Evolutionary conservation across 2,113 vertebrate genomes (phyloP).

Genomic region (Hypomesus transpacificus): DNA sequence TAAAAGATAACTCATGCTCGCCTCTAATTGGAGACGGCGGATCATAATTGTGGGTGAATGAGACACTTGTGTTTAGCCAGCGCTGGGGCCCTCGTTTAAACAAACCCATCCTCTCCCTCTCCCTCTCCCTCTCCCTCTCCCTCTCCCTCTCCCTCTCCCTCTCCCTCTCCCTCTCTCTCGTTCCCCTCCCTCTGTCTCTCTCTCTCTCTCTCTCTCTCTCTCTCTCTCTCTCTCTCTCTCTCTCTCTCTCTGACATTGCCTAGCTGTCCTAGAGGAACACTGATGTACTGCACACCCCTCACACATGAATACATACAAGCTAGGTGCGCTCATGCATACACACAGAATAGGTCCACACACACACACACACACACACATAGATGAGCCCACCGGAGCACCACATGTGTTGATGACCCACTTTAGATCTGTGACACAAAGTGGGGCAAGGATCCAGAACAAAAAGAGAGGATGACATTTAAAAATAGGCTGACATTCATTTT

Average conservation of each 20-base stretch:
- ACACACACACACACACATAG: conserved; percentile 42
- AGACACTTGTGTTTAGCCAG: conserved; percentile 14
- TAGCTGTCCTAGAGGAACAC: too few species aligned
- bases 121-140: too few species aligned
- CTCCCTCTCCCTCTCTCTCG: too few species aligned
- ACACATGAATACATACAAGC: conserved; percentile 27
- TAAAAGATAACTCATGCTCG: conserved; percentile 34
- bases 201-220: too few species aligned
- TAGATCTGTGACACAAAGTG: conserved; percentile 71
- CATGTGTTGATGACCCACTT: conserved; percentile 73
- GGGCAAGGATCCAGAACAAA: conserved; percentile 71
- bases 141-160: too few species aligned
- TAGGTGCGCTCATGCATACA: conserved; percentile 25
- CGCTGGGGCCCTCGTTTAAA: too few species aligned
- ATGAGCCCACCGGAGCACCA: conserved; percentile 62
- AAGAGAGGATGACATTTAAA: conserved; percentile 73
- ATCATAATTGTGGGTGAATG: conserved; percentile 37
- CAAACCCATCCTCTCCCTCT: background rate
- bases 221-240: too few species aligned
- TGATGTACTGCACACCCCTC: background rate
- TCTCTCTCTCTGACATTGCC: too few species aligned
- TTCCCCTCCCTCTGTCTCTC: too few species aligned
- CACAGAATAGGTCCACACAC: conserved; percentile 3
- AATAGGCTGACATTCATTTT: conserved; percentile 73
- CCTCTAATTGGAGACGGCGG: conserved; percentile 34